Evolutionary conservation across 2,113 vertebrate species (phyloP).

Genomic region (Neolamprologus toae): DNA sequence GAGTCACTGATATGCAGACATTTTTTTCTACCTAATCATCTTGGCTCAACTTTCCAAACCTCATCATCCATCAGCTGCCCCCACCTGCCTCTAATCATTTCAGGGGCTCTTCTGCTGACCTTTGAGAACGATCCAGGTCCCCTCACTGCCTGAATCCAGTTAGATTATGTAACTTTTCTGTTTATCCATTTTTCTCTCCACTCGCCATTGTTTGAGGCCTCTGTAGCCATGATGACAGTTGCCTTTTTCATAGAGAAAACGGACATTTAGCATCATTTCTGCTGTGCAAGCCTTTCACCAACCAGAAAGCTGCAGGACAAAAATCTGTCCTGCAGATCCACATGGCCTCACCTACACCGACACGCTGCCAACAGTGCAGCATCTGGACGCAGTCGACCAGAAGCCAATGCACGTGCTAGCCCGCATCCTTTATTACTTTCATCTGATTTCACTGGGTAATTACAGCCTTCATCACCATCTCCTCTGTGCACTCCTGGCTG

Average conservation of each 20-base stretch:
- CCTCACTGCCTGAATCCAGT: conserved; percentile 8
- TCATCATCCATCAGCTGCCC: neutral
- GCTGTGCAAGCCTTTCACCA: neutral
- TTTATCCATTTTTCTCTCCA: neutral
- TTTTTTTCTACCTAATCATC: neutral
- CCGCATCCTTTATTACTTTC: conserved; percentile 35
- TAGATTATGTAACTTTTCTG: conserved; percentile 19
- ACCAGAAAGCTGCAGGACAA: neutral
- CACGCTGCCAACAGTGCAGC: conserved; percentile 8
- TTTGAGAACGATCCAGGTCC: neutral
- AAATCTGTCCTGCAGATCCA: neutral
- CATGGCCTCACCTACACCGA: neutral
- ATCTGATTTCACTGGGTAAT: conserved; percentile 29
- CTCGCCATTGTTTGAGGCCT: neutral
- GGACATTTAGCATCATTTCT: neutral
- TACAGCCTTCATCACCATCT: conserved; percentile 5
- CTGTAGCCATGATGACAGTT: neutral
- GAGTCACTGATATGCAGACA: neutral
- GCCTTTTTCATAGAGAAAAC: neutral
- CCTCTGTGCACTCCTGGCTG: neutral
- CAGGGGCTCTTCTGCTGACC: neutral
- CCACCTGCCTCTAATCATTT: neutral
- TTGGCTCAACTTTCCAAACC: neutral
- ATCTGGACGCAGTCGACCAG: conserved; percentile 46
- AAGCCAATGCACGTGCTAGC: conserved; percentile 3